Evolutionary conservation across 2,888 invertebrate species (phyloP), one percentile per base, ranked within the genome.

Genomic region (Chironomus riparius): DNA sequence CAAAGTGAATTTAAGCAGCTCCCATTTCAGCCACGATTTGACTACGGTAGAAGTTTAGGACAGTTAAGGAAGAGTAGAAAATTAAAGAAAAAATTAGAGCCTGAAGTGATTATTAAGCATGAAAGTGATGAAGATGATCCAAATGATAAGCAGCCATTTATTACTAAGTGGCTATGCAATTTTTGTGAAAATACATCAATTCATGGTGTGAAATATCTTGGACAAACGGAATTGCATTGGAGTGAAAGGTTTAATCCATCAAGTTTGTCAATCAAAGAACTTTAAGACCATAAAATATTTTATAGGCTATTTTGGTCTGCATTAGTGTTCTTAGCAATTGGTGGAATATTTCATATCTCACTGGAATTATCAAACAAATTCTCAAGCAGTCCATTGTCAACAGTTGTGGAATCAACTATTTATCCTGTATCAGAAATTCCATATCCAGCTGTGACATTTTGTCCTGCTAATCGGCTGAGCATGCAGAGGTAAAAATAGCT

Each of bases 321-420:
- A 18, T 80, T 82, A 0, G 78, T 83, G 1, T 62, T 81, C 0
- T n/a, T 79, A 0, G 83, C 83, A 0, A 78, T 84, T 3, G 65
- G 81, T 22, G 82, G 83, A 0, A 80, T 82, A 0, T 77, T 81
- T 2, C 82, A 81, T 74, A 82, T 82, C 1, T 81, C 82, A 68
- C 77, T 82, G 18, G 79, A 82, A 70, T 78, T 83, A 2, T 83
- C 84, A 4, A 77, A 80, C 2, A 81, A 82, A 12, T 84, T 81
- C 70, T 81, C 78, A 22, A 82, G 80, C 4, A 81, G 81, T n/a
- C 61, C 68, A 18, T 65, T 78, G 12, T 80, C 83, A 50, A 83
- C 83, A 0, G 82, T 83, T 2, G 82, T 83, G 38, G 82, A 83
- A 69, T 80, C 82, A 77, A 81, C 83, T 0, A 82, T 83, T 72